Evolutionary conservation across 2,888 invertebrate genomes (phyloP), one percentile per base, ranked within the genome.

Genomic region (Portevinia maculata): DNA sequence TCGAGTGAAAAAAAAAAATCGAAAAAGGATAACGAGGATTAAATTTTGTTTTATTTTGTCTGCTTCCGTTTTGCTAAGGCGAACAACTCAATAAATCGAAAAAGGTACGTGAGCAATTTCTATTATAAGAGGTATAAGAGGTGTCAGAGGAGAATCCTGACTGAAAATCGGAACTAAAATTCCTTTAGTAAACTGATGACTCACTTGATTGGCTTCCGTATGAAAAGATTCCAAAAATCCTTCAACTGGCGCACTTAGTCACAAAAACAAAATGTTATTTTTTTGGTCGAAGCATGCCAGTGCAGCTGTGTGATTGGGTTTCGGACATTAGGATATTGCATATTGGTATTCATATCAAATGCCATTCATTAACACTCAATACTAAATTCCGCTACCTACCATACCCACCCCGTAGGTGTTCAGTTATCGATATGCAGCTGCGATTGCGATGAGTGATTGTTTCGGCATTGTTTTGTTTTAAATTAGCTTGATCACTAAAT

Each of bases 21-120:
- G 30, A 44, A 44, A 44, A 78, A 83, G 71, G 78, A 78, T 78
- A 65, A 41, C 59, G 48, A 53, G 64, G 79, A 62, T 70, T 44
- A 9, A 19, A 50, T 46, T 39, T 53, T 55, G 48, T 39, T 44
- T 37, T 53, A 30, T 24, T 65, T 13, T 67, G 13, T 30, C 30
- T 32, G 5, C 41, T 55, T 21, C 32, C 21, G 32, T 53, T 65
- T 39, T 53, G 15, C 3, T 28, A 13, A 15, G 9, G 9, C 37
- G 9, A 44, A 11, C 7, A 24, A n/a, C 32, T 32, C 21, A 39
- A 19, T 37, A 19, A 39, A 19, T 37, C 11, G 0, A 15, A 0
- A 74, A 44, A 53, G 79, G 79, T 81, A n/a, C 70, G 70, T 70
- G n/a, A n/a, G n/a, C n/a, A n/a, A n/a, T n/a, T n/a, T n/a, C n/a